Evolutionary conservation across 2,888 invertebrate species (phyloP), one percentile per base, ranked within the genome.

Genomic region (Diogma glabrata): DNA sequence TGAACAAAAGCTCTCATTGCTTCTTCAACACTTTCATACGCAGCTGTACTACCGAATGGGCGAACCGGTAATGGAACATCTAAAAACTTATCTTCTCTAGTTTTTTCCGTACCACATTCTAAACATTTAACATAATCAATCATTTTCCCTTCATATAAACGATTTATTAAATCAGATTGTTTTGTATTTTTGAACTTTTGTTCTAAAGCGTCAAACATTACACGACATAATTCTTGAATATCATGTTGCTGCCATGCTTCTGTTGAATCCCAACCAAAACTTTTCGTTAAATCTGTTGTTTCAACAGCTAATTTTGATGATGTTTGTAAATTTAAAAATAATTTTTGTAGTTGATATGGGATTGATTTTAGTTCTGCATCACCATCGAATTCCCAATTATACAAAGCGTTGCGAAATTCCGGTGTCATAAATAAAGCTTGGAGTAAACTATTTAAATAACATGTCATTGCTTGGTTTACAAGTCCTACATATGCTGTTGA

Each of bases 221-320:
- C 87, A 43, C 90, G 76, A 63, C 87, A 90, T 51, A 92, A 71
- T 66, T 92, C 91, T 65, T 92, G 91, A 49, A 92, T 88, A 64
- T 92, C 92, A 63, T 92, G 92, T 63, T 92, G 92, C 60, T 91
- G 88, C 87, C 90, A 91, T 0, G 88, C 88, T 67, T 90, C 87
- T 53, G 84, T 82, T 36, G 85, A 84, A 63, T 87, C 86, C 92
- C 92, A 93, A 22, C 90, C 91, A 67, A 92, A 93, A 64, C 89
- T 89, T 56, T 78, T 79, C 0, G 91, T 92, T 52, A 92, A 69
- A 60, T 89, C 86, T 12, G 87, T 90, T 3, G 92, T 93, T 67
- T 90, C 89, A 10, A 90, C 82, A 1, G 90, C 84, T 20, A 78
- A 72, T 61, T 83, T 83, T 24, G 77, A 74, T 23, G 89, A 87